Evolutionary conservation across 1,140 invertebrate genomes (phyloP), one percentile per base, ranked within the genome.

Genomic region (Cheumatopsyche charites): DNA sequence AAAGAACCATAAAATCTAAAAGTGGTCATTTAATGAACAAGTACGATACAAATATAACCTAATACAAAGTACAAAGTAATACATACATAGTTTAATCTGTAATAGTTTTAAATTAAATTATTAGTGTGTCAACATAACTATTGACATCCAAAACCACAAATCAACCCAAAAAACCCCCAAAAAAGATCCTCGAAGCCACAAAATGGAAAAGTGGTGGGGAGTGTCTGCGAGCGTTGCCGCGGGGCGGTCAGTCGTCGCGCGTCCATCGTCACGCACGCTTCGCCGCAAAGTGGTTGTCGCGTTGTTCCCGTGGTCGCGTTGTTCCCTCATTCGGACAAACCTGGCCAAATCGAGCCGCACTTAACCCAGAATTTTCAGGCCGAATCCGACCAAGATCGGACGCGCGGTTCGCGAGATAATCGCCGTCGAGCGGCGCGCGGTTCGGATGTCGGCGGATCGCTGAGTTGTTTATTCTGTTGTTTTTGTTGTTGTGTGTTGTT

Each of bases 401-500:
- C n/a, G n/a, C n/a, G n/a, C n/a, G n/a, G n/a, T n/a, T 62, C 19
- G 23, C 58, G 58, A 25, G 25, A 11, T 11, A 26, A 26, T n/a
- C 9, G 13, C 12, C 9, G 21, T 26, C 13, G 13, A 6, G 12
- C 58, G 58, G 13, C 13, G 12, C 58, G 58, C 58, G 58, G 58
- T 25, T 1, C n/a, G 19, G 11, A 5, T 52, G 15, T 58, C 23
- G 23, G 58, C 3, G 25, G 45, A 26, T 62, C 52, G 23, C 11
- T 58, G 52, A 21, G 17, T 4, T 21, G 2, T 26, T 21, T n/a
- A 12, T 62, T 62, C 9, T 52, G 5, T 17, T 52, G 47, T 4
- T 52, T 13, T 17, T 47, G 2, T 65, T 23, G 29, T 62, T 13
- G 58, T 21, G 26, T 15, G 62, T 65, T 26, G 25, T 47, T 47